These are phyloP conservation scores for Phyllotreta cruciferae DNA, from an alignment of 2,888 invertebrate genomes.

Conservation along the genomic window DNA sequence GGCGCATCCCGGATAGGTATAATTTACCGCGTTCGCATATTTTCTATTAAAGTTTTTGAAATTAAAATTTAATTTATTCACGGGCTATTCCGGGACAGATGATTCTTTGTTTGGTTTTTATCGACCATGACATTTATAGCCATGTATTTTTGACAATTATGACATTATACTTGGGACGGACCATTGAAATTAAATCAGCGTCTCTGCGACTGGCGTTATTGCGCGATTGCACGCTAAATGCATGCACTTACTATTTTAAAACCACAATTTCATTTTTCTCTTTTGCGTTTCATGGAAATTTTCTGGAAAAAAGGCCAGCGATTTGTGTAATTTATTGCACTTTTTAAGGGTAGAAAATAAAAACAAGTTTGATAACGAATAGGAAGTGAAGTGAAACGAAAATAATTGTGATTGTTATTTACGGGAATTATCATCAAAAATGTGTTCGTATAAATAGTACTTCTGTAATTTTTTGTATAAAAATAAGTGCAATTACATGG, in stretches of 20 bases:
- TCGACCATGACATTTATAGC: conserved; percentile 1
- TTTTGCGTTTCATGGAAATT: neutral
- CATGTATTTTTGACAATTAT: conserved; percentile 14
- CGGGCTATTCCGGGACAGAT: neutral
- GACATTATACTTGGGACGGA: conserved; percentile 9
- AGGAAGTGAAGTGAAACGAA: too few relatives aligned
- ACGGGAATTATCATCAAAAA: too few relatives aligned
- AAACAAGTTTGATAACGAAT: too few relatives aligned
- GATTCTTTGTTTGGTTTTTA: neutral
- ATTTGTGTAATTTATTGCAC: too few relatives aligned
- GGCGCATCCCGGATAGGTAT: too few relatives aligned
- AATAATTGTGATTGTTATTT: too few relatives aligned
- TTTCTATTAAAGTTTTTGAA: conserved; percentile 5
- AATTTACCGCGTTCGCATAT: neutral
- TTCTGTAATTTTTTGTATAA: too few relatives aligned
- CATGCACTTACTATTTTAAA: conserved; percentile 10
- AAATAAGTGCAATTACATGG: too few relatives aligned
- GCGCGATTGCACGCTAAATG: conserved; percentile 1
- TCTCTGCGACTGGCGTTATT: conserved; percentile 14
- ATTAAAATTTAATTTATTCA: neutral
- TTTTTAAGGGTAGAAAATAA: too few relatives aligned
- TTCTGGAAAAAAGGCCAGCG: too few relatives aligned
- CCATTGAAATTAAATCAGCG: conserved; percentile 18
- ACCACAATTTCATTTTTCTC: conserved; percentile 7
- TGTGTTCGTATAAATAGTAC: too few relatives aligned